Base-by-base conservation (phyloP, 2,797 vertebrate genomes). In the Acanthurus leucopareius region DNA sequence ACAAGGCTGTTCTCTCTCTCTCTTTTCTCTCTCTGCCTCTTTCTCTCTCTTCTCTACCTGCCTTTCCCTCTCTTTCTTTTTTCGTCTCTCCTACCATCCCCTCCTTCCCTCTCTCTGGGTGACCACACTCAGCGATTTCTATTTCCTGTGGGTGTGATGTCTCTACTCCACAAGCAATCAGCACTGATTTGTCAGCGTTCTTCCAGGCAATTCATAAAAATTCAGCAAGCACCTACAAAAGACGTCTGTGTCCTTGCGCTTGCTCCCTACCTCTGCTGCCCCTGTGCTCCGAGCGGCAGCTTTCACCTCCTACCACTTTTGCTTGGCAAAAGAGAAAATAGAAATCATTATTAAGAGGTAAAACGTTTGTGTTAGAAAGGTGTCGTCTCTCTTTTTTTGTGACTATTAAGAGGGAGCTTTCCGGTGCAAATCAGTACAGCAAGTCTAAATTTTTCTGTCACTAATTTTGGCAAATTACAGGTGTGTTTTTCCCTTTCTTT, bases 111-210 rank as follows among this genome's bases (percentile, higher is more conserved):
- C 87, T 94, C 87, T 90, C 88, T 79, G 88, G 90, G 91, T 89
- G 90, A 86, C 92, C 91, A 92, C 93, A 94, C 94, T 96, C 95
- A 95, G 95, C 93, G 63, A 90, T 95, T 96, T 95, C 91, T 90
- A 83, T 95, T 93, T 95, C 94, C 94, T 95, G 93, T 94, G 94
- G 94, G 94, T 95, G 94, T 94, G 93, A 95, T 95, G 94, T 94
- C 93, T 95, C 89, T 93, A 89, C 94, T 94, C 90, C 89, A 87
- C 89, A 90, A 93, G 95, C 94, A 93, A 94, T 96, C 93, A 92
- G 91, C 93, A 88, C 91, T 95, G 95, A 95, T 94, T 95, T 93
- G 94, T 95, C 95, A 96, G 95, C 94, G 85, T 94, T 95, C 93
- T 95, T 94, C 86, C 74, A 80, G 88, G 92, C 93, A 77, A 95